Base-by-base conservation (phyloP, 1,140 invertebrate species). In the Metopolophium dirhodum region DNA sequence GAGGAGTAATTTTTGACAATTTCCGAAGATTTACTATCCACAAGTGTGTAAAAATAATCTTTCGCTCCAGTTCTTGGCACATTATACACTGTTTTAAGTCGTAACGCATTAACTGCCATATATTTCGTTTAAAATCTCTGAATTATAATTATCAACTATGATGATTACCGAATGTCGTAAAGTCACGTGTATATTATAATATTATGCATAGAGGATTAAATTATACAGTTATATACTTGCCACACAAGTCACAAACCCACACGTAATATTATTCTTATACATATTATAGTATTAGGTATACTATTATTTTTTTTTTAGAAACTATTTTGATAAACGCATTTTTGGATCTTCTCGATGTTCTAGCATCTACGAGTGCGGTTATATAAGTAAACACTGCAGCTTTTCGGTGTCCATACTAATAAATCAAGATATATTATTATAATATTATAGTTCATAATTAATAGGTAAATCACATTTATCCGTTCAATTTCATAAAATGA, bases 41-140 rank as follows among this genome's bases (percentile, higher is more conserved):
- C 9, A 7, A 30, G 0, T n/a, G 57, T 68, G 45, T 37, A 45
- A 90, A 90, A 90, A 90, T 90, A 90, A 61, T 90, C 35, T 90
- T 61, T 45, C 37, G 18, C 57, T 68, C 57, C 89, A 90, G 57
- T 68, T 90, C 89, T 90, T 90, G 89, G 89, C 89, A 90, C 89
- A 45, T 51, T 20, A 47, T 30, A 30, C 30, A 47, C 45, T n/a
- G 47, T 47, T 30, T 77, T 77, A 77, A 77, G 23, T 77, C 14
- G 20, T 86, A 86, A 37, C 51, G 11, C 51, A 18, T 41, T 54
- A 89, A 89, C 37, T 89, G 22, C 23, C 9, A 30, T 57, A 37
- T 57, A 89, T 57, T 89, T 54, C 18, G 87, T 89, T 88, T 37
- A 26, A 89, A 41, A 89, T 57, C 35, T 89, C 11, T 26, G 22